Conservation (phyloP, 37 sponge, comb jelly and placozoan species). For the Diacarnus erythraeanus region DNA sequence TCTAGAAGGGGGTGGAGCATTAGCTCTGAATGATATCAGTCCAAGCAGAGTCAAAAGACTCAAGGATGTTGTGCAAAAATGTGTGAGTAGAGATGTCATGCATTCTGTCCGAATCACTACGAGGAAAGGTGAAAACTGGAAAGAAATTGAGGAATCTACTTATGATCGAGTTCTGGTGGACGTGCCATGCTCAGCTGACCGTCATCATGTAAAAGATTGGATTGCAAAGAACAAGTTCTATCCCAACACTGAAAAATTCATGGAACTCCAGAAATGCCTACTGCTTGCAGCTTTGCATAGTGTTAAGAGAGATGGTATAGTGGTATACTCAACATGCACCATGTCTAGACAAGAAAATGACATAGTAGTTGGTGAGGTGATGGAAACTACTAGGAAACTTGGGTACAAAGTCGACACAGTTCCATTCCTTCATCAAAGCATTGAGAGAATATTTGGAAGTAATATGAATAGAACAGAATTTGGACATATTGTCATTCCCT, state of each 20-base stretch:
- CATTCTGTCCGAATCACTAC: conserved; percentile 23
- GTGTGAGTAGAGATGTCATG: neutral
- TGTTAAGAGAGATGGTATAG: neutral
- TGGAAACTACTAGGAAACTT: neutral
- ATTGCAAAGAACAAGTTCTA: neutral
- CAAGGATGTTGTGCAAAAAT: conserved; percentile 1
- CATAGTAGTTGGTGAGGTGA: neutral
- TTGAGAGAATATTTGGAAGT: neutral
- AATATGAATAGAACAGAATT: neutral
- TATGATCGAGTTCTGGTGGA: conserved; percentile 31
- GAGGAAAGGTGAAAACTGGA: conserved; percentile 33
- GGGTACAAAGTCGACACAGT: neutral
- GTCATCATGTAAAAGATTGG: conserved; percentile 17
- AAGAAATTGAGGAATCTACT: neutral
- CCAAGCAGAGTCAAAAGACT: conserved; percentile 5
- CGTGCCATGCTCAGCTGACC: conserved; percentile 25
- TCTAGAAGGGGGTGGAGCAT: neutral
- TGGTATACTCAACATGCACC: conserved; percentile 37
- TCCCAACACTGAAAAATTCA: neutral
- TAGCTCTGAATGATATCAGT: conserved; percentile 24
- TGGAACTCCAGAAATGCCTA: neutral
- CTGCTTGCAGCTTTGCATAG: conserved; percentile 11
- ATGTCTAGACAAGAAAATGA: conserved; percentile 18
- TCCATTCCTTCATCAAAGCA: neutral
- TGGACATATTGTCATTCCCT: conserved; percentile 3